Evolutionary conservation across 2,888 invertebrate species (phyloP), one percentile per base, ranked within the genome.

Genomic region (Chrysolina haemoptera): DNA sequence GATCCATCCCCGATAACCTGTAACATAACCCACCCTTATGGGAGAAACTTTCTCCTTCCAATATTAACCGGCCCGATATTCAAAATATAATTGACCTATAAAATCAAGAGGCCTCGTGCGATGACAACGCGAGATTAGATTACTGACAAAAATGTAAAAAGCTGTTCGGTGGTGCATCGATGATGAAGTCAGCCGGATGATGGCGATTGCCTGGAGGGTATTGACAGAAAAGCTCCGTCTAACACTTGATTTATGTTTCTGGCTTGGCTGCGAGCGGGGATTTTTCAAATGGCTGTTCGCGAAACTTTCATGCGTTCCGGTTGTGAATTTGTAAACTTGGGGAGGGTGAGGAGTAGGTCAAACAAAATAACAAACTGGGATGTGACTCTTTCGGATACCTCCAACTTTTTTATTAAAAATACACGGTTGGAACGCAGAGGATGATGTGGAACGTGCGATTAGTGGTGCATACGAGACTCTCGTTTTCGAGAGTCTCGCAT

Each of bases 141-240:
- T 59, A 35, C 9, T n/a, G 59, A n/a, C 59, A 59, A 59, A 59
- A 59, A 35, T 35, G 27, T 35, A 1, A 18, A 43, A 16, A 46
- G 46, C 46, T 18, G 16, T 14, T 50, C 8, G 6, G 16, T 16
- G 18, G 16, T 9, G 59, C 59, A 35, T 53, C 27, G 27, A 59
- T 59, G 59, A 59, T 59, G 59, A 59, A 59, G 59, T 59, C 59
- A 59, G 59, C 35, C 27, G 59, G 59, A 59, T 59, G 59, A 22
- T n/a, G n/a, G 59, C 27, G 35, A 10, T 12, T 59, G 59, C 59
- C 59, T 22, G 22, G 27, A 14, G 59, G 35, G 27, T 66, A 66
- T 66, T 66, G 66, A 66, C 66, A 35, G 66, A 27, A 66, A 66
- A 66, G 66, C 20, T 66, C 66, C 66, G 65, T 65, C 65, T 40